Percentiles rank a stretch among this genome's conserved stretches.
Conservation (phyloP, 2,888 invertebrate genomes). For the Adelognathus sp. region DNA sequence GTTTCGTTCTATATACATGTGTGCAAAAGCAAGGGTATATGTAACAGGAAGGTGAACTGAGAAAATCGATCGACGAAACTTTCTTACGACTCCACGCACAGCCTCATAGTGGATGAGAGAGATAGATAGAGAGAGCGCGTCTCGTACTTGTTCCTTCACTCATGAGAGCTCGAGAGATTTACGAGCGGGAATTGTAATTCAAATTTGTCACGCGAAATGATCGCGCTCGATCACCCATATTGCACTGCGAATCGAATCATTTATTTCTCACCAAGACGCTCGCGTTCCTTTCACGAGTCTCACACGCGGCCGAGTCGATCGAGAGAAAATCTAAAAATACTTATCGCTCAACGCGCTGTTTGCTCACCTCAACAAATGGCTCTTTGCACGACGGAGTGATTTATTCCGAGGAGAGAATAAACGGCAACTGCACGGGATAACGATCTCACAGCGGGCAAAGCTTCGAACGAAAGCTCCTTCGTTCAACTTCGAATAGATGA, state of each 20-base stretch:
- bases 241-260: constrained; percentile 32
- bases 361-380: neutral
- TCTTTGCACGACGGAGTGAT: neutral
- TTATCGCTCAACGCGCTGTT: neutral
- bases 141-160: constrained; percentile 6
- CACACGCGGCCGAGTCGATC: neutral
- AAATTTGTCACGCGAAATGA: constrained; percentile 54
- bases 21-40: neutral
- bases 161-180: constrained; percentile 32
- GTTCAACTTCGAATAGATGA: neutral
- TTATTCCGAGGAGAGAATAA: neutral
- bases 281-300: neutral
- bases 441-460: too few species aligned
- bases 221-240: constrained; percentile 40
- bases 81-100: constrained; percentile 38
- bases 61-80: constrained; percentile 48
- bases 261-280: neutral
- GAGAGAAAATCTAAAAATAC: constrained; percentile 21
- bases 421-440: neutral
- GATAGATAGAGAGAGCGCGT: neutral
- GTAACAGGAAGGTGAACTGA: constrained; percentile 29
- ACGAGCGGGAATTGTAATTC: constrained; percentile 48
- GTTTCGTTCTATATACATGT: constrained; percentile 10
- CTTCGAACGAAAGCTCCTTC: neutral
- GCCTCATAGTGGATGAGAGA: too few species aligned